These are phyloP conservation scores for Chloropsis hardwickii DNA, from an alignment of 2,113 vertebrate genomes.

Conservation along the genomic window DNA sequence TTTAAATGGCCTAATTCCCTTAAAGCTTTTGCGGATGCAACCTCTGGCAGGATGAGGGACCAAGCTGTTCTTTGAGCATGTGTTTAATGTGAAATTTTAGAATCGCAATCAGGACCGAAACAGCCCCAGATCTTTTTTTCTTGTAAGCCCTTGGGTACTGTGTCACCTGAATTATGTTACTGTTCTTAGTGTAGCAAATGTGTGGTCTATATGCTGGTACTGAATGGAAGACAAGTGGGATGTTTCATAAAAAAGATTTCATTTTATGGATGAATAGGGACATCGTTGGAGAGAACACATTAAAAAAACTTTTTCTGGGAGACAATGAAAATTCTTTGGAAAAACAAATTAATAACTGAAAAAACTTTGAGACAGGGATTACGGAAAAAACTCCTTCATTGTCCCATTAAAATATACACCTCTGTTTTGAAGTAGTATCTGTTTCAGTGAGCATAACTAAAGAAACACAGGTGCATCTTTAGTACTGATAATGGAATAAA, in stretches of 20 bases:
- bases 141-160: neutral
- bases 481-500: neutral
- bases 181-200: neutral
- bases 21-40: no score
- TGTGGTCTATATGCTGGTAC: neutral
- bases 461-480: neutral
- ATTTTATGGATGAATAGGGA: neutral
- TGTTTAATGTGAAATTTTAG: no score
- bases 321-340: neutral
- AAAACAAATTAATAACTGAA: neutral
- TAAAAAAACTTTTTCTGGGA: neutral
- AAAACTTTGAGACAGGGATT: neutral
- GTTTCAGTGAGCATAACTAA: neutral
- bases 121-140: neutral
- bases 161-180: neutral
- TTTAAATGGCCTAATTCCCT: no score
- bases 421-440: neutral
- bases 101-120: no score
- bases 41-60: no score
- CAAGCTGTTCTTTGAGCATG: no score
- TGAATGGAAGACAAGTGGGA: neutral
- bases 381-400: neutral
- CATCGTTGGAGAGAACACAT: rapidly evolving
- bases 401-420: neutral
- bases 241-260: neutral